Evolutionary conservation across 2,113 vertebrate genomes (phyloP).

Genomic region (Dicrurus megarhynchus): DNA sequence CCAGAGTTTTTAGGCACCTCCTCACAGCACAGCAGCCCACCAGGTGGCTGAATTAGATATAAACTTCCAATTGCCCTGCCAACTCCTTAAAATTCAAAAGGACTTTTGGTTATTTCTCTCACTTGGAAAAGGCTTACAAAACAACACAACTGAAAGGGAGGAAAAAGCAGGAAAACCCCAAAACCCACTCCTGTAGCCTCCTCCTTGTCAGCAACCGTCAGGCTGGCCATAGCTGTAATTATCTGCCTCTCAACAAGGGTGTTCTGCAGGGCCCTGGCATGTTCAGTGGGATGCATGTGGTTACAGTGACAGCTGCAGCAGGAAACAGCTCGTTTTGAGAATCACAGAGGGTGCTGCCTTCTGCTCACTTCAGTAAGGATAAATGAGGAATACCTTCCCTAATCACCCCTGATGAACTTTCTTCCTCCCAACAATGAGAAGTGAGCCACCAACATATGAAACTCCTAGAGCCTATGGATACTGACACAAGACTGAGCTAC

Average conservation of each 20-base stretch:
- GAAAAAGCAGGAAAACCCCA: background rate
- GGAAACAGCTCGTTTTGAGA: background rate
- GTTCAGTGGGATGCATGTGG: background rate
- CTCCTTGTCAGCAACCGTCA: background rate
- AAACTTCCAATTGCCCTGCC: too few relatives aligned
- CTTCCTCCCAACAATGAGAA: background rate
- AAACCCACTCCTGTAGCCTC: background rate
- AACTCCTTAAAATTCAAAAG: too few relatives aligned
- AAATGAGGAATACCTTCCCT: background rate
- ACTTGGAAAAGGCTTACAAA: background rate
- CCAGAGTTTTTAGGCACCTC: too few relatives aligned
- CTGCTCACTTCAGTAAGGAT: background rate
- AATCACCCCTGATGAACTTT: background rate
- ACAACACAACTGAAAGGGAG: background rate
- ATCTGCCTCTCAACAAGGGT: background rate
- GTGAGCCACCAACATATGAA: background rate
- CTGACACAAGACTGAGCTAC: background rate
- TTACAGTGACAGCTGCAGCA: background rate
- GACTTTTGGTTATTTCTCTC: too few relatives aligned
- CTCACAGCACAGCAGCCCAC: too few relatives aligned
- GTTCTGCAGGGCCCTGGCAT: background rate
- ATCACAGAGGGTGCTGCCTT: background rate
- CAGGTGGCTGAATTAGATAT: too few relatives aligned
- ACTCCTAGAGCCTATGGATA: background rate
- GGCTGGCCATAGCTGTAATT: background rate